phyloP scores from a whole-genome alignment of 2,113 vertebrate genomes.

The Papio anubis region DNA sequence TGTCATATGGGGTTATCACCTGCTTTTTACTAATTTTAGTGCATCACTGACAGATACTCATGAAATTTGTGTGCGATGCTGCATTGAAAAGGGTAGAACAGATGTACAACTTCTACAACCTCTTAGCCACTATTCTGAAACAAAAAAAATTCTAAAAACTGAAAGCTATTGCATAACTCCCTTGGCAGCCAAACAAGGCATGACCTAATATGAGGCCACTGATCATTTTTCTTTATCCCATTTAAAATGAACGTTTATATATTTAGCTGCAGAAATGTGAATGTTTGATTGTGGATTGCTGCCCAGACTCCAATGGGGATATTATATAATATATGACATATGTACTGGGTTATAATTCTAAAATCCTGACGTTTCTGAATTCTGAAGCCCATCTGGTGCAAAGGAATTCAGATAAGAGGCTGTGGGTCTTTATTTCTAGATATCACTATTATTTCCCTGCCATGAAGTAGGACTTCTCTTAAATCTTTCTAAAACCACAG shows the following conservation, averaged over 20 bases:
- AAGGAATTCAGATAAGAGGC: not conserved
- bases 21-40: not conserved
- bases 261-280: conserved; percentile 13
- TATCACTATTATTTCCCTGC: not conserved
- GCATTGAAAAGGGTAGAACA: not conserved
- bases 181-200: conserved; percentile 23
- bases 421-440: not conserved
- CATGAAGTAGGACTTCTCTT: not conserved
- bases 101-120: not conserved
- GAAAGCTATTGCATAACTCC: conserved; percentile 8
- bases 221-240: conserved; percentile 25
- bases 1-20: not conserved
- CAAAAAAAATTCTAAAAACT: not conserved
- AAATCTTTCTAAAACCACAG: not conserved
- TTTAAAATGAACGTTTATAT: conserved; percentile 22
- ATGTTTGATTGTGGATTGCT: conserved; percentile 32
- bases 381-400: not conserved
- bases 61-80: not conserved
- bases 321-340: not conserved
- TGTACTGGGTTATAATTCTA: conserved; percentile 1
- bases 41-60: not conserved
- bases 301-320: not conserved
- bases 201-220: not conserved
- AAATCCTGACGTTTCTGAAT: conserved; percentile 36
- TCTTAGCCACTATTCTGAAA: not conserved